These are phyloP conservation scores for Felis chaus DNA, from an alignment of 2,113 vertebrate species.

Conservation along the genomic window DNA sequence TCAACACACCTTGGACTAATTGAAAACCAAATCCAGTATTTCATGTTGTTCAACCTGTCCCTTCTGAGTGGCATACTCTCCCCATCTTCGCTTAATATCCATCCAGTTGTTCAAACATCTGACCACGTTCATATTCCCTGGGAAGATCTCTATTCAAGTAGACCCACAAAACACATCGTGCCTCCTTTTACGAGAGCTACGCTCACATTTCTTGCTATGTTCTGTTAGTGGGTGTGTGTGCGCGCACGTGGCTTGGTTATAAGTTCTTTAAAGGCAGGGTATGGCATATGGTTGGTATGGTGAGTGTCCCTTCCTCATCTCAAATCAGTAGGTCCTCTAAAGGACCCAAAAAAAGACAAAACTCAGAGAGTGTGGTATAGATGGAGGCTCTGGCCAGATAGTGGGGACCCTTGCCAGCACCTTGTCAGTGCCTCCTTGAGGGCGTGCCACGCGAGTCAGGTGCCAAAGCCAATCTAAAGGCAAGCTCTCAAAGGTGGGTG, in stretches of 20 bases:
- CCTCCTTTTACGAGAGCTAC: neutral
- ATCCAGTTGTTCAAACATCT: neutral
- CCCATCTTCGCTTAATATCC: neutral
- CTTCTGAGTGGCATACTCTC: neutral
- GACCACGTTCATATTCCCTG: neutral
- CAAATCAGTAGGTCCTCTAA: neutral
- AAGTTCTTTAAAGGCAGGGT: neutral
- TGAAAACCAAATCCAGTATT: neutral
- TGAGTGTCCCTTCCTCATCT: neutral
- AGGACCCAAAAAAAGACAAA: neutral
- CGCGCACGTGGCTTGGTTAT: neutral
- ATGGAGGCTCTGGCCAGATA: neutral
- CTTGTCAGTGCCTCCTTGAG: neutral
- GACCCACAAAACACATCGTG: neutral
- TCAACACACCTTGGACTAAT: neutral
- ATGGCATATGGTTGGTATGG: neutral
- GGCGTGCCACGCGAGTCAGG: neutral
- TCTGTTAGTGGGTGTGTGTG: neutral
- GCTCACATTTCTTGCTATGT: neutral
- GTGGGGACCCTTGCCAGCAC: neutral
- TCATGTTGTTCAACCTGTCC: neutral
- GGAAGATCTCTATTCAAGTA: neutral
- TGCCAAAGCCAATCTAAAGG: neutral
- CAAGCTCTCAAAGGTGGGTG: neutral
- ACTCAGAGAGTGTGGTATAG: neutral